These are phyloP conservation scores for Apteryx owenii DNA, from an alignment of 2,113 vertebrate genomes.

Conservation along the genomic window DNA sequence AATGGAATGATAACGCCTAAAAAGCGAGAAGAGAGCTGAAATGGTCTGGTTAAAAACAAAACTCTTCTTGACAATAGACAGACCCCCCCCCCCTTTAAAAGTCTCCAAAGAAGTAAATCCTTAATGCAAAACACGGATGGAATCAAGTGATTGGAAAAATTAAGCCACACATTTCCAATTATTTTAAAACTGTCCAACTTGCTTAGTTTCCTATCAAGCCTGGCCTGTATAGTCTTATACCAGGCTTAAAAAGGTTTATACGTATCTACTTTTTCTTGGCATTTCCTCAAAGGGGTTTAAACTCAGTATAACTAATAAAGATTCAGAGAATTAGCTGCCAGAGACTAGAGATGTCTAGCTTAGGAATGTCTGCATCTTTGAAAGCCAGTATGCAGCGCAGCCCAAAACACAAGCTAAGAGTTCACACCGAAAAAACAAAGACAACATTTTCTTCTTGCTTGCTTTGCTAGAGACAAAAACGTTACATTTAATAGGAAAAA, in stretches of 20 bases:
- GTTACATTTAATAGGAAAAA: neutral
- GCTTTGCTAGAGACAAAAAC: neutral
- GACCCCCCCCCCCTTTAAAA: neutral
- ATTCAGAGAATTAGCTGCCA: slow-evolving; percentile 15
- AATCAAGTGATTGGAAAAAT: neutral
- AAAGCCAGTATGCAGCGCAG: neutral
- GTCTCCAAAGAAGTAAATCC: neutral
- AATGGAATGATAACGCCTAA: neutral
- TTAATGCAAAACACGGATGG: slow-evolving; percentile 7
- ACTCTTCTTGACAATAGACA: neutral
- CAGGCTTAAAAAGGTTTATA: neutral
- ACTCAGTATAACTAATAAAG: neutral
- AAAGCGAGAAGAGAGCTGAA: neutral
- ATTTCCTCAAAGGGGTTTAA: neutral
- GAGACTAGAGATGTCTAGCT: slow-evolving; percentile 36
- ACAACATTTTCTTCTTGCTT: slow-evolving; percentile 1
- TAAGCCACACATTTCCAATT: neutral
- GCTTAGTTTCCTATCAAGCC: neutral
- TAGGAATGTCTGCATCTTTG: slow-evolving; percentile 55
- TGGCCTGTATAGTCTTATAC: neutral
- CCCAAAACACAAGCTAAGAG: neutral
- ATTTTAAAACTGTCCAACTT: neutral
- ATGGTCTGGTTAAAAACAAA: neutral
- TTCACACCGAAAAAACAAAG: neutral
- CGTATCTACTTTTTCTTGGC: neutral